These are phyloP conservation scores for Platerodrilus igneus DNA, from an alignment of 2,888 invertebrate genomes.

Conservation along the genomic window DNA sequence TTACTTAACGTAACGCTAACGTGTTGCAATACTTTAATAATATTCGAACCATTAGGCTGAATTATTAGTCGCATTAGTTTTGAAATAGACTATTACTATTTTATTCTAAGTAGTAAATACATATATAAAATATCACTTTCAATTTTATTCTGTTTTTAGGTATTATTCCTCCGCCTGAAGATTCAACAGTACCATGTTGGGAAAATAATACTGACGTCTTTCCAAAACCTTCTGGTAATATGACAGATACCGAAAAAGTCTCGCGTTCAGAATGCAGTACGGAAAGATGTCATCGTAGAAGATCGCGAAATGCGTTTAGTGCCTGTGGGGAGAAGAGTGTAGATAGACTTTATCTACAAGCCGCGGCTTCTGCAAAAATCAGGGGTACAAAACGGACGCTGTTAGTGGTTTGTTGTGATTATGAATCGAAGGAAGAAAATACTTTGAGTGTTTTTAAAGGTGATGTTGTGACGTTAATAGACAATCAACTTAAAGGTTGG, in stretches of 20 bases:
- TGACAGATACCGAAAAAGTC: slow-evolving; percentile 72
- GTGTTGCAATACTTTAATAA: too few species aligned
- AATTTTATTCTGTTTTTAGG: slow-evolving; percentile 33
- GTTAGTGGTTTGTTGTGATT: slow-evolving; percentile 66
- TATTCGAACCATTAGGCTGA: too few species aligned
- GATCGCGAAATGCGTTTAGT: slow-evolving; percentile 40
- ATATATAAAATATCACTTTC: too few species aligned
- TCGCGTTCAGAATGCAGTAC: slow-evolving; percentile 66
- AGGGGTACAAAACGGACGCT: slow-evolving; percentile 60
- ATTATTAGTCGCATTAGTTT: too few species aligned
- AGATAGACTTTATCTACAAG: slow-evolving; percentile 64
- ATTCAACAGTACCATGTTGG: slow-evolving; percentile 70
- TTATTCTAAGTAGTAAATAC: too few species aligned
- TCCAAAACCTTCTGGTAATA: slow-evolving; percentile 74
- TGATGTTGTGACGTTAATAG: slow-evolving; percentile 68
- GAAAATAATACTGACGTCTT: slow-evolving; percentile 77
- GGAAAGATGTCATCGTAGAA: slow-evolving; percentile 46
- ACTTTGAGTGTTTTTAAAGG: slow-evolving; percentile 64
- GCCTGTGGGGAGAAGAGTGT: slow-evolving; percentile 67
- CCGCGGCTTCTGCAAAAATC: slow-evolving; percentile 48
- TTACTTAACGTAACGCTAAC: too few species aligned
- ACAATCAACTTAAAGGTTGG: slow-evolving; percentile 60
- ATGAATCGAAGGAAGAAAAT: slow-evolving; percentile 54
- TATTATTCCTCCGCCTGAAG: slow-evolving; percentile 49
- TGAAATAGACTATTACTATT: too few species aligned